phyloP scores from a whole-genome alignment of 2,888 invertebrate genomes.

The Dynastes grantii region DNA sequence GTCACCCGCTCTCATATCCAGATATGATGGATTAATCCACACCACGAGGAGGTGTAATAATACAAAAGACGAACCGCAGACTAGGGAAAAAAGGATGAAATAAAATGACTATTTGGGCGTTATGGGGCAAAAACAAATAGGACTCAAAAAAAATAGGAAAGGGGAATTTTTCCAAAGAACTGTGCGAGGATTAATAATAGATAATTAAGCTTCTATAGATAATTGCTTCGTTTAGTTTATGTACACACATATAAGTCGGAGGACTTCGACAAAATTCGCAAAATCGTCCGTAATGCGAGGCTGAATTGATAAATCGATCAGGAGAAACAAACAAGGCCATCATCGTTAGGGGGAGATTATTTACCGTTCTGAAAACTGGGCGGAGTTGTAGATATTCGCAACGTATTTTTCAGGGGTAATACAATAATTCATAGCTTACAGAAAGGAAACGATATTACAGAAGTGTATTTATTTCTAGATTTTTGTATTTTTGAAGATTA shows the following conservation, averaged over 20 bases:
- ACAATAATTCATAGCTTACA: neutral
- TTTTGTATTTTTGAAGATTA: too few species aligned
- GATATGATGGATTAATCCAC: slow-evolving; percentile 42
- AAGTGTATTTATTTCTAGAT: too few species aligned
- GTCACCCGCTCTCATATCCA: slow-evolving; percentile 40
- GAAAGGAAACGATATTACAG: neutral
- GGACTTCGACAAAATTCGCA: neutral
- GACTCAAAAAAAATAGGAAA: neutral
- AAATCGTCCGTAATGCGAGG: neutral
- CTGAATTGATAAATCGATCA: slow-evolving; percentile 31
- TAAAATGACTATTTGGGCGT: neutral
- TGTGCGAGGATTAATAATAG: neutral
- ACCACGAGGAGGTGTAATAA: neutral
- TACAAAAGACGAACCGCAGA: neutral
- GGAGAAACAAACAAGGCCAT: slow-evolving; percentile 30
- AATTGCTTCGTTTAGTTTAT: neutral
- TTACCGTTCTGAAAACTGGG: slow-evolving; percentile 28
- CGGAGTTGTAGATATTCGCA: neutral
- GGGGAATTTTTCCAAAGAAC: neutral
- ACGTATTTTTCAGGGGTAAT: neutral
- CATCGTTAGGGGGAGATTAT: slow-evolving; percentile 28
- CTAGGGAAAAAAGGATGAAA: neutral
- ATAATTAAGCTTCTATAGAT: slow-evolving; percentile 1
- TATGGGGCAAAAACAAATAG: neutral
- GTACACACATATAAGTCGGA: neutral